Evolutionary conservation across 2,113 vertebrate genomes (phyloP).

Genomic region (Megaleporinus macrocephalus): DNA sequence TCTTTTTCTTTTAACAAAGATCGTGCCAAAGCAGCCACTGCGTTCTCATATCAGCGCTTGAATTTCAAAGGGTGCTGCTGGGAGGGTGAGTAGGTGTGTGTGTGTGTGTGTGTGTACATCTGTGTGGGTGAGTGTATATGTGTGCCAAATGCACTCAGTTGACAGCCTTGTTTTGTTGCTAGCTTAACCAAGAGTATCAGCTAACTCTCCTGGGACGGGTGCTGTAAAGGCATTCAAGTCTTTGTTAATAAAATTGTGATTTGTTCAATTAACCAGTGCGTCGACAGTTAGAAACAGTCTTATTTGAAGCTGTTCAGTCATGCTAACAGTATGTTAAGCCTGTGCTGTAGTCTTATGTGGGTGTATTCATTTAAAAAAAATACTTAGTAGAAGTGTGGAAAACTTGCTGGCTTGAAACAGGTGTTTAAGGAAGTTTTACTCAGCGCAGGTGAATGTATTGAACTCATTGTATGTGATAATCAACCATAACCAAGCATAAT

Average conservation of each 20-base stretch:
- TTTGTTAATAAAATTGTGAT: conserved; percentile 5
- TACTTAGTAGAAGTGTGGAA: too few species aligned
- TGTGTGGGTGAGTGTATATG: neutral
- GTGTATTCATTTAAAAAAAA: too few species aligned
- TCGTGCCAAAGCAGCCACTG: neutral
- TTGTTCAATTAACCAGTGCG: neutral
- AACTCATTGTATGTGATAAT: too few species aligned
- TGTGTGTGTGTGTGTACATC: neutral
- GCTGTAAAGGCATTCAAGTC: neutral
- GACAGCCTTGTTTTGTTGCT: conserved; percentile 1
- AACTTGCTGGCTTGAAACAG: too few species aligned
- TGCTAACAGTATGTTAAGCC: too few species aligned
- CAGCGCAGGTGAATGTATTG: too few species aligned
- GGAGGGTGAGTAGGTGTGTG: neutral
- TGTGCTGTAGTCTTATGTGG: too few species aligned
- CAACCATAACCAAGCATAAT: too few species aligned
- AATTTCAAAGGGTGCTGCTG: conserved; percentile 2
- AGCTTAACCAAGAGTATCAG: conserved; percentile 18
- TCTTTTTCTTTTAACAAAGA: neutral
- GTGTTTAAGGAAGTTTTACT: too few species aligned
- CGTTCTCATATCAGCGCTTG: neutral
- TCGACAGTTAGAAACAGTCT: neutral
- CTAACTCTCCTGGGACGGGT: neutral
- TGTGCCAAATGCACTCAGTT: neutral
- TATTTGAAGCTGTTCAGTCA: neutral